Evolutionary conservation across 2,888 invertebrate species (phyloP).

Genomic region (Gastracanthus pulcherrimus): DNA sequence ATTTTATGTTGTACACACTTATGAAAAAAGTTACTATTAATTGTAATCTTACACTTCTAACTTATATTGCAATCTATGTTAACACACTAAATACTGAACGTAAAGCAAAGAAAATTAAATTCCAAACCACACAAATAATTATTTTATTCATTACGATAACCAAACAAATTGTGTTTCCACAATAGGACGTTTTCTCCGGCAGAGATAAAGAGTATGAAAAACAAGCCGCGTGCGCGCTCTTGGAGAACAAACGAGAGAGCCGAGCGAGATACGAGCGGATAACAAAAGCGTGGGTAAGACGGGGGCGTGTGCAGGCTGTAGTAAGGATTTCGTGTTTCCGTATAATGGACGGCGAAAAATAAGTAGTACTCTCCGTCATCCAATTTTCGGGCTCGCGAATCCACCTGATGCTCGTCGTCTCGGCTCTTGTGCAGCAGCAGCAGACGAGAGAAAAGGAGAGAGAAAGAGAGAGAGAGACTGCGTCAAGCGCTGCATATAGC

Average conservation of each 20-base stretch:
- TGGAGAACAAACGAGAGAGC: background rate
- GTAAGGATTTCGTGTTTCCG: slow-evolving; percentile 39
- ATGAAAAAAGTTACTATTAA: too few relatives aligned
- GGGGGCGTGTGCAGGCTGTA: too few relatives aligned
- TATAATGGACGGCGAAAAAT: slow-evolving; percentile 52
- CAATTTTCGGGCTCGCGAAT: slow-evolving; percentile 48
- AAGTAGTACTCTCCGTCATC: slow-evolving; percentile 45
- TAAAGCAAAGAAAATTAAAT: background rate
- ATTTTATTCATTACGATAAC: slow-evolving; percentile 13
- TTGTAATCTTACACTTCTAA: too few relatives aligned
- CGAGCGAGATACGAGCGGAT: slow-evolving; percentile 8
- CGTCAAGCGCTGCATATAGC: background rate
- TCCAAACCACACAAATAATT: background rate
- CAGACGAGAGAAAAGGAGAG: too few relatives aligned
- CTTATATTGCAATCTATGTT: too few relatives aligned
- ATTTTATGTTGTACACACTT: too few relatives aligned
- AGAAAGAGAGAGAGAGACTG: background rate
- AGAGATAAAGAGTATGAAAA: slow-evolving; percentile 26
- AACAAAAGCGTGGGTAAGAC: slow-evolving; percentile 29
- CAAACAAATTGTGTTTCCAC: slow-evolving; percentile 25
- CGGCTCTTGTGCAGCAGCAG: background rate
- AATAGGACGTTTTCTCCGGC: slow-evolving; percentile 8
- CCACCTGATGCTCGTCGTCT: slow-evolving; percentile 50
- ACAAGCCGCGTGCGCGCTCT: background rate
- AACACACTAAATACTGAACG: background rate